Percentiles rank a stretch among this genome's conserved stretches.
Conservation (phyloP, 2,113 vertebrate species). For the Notechis scutatus region DNA sequence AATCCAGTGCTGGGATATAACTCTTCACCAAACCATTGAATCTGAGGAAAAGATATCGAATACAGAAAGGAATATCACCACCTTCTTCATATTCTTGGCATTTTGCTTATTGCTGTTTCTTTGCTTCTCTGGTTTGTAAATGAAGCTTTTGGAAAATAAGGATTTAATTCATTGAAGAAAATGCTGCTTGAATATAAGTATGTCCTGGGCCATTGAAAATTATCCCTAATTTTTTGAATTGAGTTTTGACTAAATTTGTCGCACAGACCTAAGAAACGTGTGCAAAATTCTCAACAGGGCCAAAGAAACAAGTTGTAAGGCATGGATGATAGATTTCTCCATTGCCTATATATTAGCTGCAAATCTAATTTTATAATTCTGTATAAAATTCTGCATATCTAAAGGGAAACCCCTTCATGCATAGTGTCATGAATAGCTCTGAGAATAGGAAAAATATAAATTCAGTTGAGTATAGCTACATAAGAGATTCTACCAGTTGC, state of each 20-base stretch:
- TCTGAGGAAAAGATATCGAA: background rate
- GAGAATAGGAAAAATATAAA: background rate
- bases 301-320: background rate
- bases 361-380: background rate
- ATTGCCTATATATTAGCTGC: background rate
- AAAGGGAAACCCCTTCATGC: background rate
- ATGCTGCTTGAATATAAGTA: background rate
- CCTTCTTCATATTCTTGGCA: background rate
- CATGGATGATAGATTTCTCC: background rate
- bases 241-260: background rate
- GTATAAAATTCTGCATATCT: background rate
- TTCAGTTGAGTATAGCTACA: background rate
- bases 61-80: background rate
- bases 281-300: background rate
- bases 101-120: background rate
- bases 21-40: background rate
- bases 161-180: background rate
- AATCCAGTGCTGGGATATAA: background rate
- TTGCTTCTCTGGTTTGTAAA: background rate
- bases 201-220: background rate
- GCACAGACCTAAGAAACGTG: background rate
- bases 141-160: background rate
- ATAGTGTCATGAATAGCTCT: background rate
- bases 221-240: background rate
- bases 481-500: background rate